phyloP scores from a whole-genome alignment of 2,888 invertebrate genomes.

The Merodon equestris region DNA sequence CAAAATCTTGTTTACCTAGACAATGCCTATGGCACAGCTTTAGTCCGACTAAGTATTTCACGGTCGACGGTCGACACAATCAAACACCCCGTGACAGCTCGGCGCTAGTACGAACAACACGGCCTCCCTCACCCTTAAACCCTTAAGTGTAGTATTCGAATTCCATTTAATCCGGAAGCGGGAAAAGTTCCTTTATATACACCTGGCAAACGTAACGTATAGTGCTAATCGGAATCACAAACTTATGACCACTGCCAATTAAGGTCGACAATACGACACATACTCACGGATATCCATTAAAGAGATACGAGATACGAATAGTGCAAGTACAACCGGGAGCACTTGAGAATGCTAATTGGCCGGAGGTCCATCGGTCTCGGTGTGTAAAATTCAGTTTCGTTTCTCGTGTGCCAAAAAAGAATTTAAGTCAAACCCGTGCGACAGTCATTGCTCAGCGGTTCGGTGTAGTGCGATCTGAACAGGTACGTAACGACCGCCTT shows the following conservation, averaged over 20 bases:
- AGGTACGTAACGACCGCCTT: too few relatives aligned
- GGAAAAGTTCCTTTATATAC: too few relatives aligned
- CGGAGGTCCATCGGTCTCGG: background rate
- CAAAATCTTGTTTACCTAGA: constrained; percentile 34
- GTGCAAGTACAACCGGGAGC: background rate
- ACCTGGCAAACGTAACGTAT: too few relatives aligned
- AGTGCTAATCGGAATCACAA: constrained; percentile 15
- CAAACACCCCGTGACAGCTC: background rate
- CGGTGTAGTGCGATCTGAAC: too few relatives aligned
- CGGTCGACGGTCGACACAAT: constrained; percentile 40
- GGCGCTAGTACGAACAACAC: background rate
- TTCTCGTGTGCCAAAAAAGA: too few relatives aligned
- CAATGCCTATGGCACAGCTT: constrained; percentile 25
- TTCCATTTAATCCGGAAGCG: background rate
- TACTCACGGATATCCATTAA: constrained; percentile 13
- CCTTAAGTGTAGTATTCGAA: constrained; percentile 7
- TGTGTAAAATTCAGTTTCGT: too few relatives aligned
- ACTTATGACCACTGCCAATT: constrained; percentile 43
- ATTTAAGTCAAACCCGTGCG: background rate
- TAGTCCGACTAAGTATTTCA: constrained; percentile 43
- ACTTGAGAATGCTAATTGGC: constrained; percentile 63
- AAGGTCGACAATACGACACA: constrained; percentile 39
- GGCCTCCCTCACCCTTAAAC: too few relatives aligned
- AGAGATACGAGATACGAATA: background rate
- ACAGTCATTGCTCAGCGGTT: background rate